Conservation (phyloP, 2,888 invertebrate species). For the Gari tellinella region DNA sequence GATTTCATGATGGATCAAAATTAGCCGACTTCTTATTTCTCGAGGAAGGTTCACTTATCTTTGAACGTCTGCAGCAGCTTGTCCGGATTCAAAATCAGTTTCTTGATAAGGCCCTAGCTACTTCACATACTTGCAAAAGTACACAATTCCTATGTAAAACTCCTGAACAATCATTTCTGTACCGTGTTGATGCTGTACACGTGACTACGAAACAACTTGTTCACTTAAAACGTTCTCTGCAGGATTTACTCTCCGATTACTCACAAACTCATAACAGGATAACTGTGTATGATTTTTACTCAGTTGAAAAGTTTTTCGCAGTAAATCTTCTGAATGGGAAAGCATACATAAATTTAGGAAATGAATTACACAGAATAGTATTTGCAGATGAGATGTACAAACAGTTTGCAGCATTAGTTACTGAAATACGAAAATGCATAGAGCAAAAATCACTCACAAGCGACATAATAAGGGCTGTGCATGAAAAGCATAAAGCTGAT, state of each 20-base stretch:
- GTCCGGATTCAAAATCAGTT: slow-evolving; percentile 56
- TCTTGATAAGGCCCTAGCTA: slow-evolving; percentile 34
- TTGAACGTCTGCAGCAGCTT: slow-evolving; percentile 38
- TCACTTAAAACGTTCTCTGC: slow-evolving; percentile 15
- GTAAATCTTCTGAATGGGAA: slow-evolving; percentile 42
- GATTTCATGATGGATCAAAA: slow-evolving; percentile 22
- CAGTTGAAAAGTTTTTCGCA: slow-evolving; percentile 56
- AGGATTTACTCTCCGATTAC: slow-evolving; percentile 28
- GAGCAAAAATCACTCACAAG: slow-evolving; percentile 49
- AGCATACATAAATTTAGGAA: slow-evolving; percentile 25
- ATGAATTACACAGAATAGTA: slow-evolving; percentile 39
- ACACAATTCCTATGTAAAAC: slow-evolving; percentile 33
- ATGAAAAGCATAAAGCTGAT: slow-evolving; percentile 31
- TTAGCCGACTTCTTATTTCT: slow-evolving; percentile 49
- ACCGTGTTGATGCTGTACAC: slow-evolving; percentile 33
- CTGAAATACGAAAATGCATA: slow-evolving; percentile 27
- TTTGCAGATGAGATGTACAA: slow-evolving; percentile 65
- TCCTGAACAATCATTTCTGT: slow-evolving; percentile 13
- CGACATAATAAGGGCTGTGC: slow-evolving; percentile 37
- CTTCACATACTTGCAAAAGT: slow-evolving; percentile 14
- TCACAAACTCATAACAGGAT: slow-evolving; percentile 53
- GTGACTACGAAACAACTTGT: slow-evolving; percentile 16
- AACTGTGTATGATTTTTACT: slow-evolving; percentile 53
- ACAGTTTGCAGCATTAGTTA: slow-evolving; percentile 44
- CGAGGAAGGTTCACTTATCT: slow-evolving; percentile 26